Evolutionary conservation across 2,797 vertebrate species (phyloP), one percentile per base, ranked within the genome.

Genomic region (Micromesistius poutassou): DNA sequence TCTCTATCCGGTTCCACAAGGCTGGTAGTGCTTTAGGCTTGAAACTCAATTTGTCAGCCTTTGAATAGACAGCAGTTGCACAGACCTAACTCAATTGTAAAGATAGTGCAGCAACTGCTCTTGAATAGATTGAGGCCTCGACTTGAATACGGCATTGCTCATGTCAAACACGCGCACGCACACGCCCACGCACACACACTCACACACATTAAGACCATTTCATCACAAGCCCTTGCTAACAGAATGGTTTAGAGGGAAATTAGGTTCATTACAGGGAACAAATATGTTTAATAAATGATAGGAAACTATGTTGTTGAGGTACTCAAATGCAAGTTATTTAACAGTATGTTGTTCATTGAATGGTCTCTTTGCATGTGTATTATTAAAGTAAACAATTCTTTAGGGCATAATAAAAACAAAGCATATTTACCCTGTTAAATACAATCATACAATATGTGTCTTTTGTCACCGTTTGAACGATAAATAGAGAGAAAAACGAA

Each of bases 31-130:
- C 94, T 94, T 89, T 86, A 72, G 93, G 93, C 93, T 91, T 90
- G 87, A 94, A 94, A 95, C 92, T 93, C 93, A 95, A 94, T 95
- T 95, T 94, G 93, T 94, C 90, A 88, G 90, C 91, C 90, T 85
- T 87, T 94, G 93, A 95, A 93, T 91, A 92, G 92, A 93, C 93
- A 94, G 92, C 91, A 91, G 91, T 94, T 93, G 90, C 90, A 92
- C 81, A 72, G 81, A 88, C 89, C 88, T 93, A 94, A 93, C 93
- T 94, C 92, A 93, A 93, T 94, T 93, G 91, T 90, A 86, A 90
- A 92, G 89, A 93, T 90, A 93, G 88, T 91, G 90, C 90, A 89
- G 88, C 85, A 31, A 86, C 92, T 89, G 90, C 93, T 92, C 92
- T 92, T 92, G 87, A 94, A 93, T 94, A 95, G 93, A 95, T 94